A percentile compares a stretch with the other conserved stretches of the same genome.
phyloP scores from a whole-genome alignment of 2,797 vertebrate genomes.

The Mormyrus hasselquistii region DNA sequence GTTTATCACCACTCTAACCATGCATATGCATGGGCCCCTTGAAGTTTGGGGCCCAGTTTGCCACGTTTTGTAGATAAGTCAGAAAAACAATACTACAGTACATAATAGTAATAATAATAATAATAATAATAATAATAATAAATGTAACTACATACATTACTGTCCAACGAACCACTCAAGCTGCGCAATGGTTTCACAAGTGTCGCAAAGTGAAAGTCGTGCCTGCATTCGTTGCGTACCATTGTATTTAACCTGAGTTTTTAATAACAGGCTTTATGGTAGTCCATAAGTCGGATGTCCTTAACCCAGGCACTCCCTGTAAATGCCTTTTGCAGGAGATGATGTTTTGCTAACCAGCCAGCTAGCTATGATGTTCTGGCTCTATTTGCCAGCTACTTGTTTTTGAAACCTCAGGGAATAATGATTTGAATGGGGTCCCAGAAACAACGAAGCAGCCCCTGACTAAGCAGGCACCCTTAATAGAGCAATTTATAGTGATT shows the following conservation, averaged over 20 bases:
- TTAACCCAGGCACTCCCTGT: not conserved
- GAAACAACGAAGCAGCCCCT: not conserved
- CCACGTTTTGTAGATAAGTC: not conserved
- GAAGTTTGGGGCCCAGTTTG: not conserved
- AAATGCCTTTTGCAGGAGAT: not conserved
- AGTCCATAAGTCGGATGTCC: not conserved
- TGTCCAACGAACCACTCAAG: not conserved
- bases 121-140: not conserved
- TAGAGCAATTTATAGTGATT: not conserved
- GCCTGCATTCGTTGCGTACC: not conserved
- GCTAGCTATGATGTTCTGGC: not conserved
- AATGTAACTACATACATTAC: not conserved
- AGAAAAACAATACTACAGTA: not conserved
- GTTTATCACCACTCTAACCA: not conserved
- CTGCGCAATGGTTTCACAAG: not conserved
- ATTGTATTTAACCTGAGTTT: not conserved
- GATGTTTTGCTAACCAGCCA: not conserved
- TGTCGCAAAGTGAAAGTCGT: not conserved
- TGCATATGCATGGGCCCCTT: not conserved
- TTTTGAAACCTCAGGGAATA: not conserved
- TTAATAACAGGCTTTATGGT: not conserved
- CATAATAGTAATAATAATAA: not conserved
- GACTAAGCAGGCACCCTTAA: not conserved
- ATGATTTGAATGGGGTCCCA: not conserved
- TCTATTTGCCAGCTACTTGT: not conserved